These are phyloP conservation scores for Plebejus argus DNA, from an alignment of 2,888 invertebrate species.

Conservation along the genomic window DNA sequence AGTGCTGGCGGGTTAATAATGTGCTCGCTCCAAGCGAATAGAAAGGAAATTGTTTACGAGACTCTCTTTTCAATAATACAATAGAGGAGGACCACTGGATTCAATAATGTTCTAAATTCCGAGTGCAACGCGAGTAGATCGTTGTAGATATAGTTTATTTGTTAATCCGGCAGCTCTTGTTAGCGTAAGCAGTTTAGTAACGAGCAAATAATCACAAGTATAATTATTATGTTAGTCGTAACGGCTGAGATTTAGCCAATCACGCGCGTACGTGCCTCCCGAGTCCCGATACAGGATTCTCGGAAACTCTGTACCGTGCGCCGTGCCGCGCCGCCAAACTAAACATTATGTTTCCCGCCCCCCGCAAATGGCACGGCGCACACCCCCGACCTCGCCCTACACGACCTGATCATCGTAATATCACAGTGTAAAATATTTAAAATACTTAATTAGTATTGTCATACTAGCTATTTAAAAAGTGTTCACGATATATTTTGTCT, in stretches of 20 bases:
- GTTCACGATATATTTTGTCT: too few relatives aligned
- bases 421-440: too few relatives aligned
- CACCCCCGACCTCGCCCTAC: not conserved
- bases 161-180: not conserved
- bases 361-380: not conserved
- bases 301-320: conserved; percentile 63
- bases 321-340: conserved; percentile 53
- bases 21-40: too few relatives aligned
- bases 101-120: not conserved
- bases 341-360: not conserved
- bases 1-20: too few relatives aligned
- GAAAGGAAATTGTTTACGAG: not conserved
- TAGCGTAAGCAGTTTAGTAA: not conserved
- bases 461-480: too few relatives aligned
- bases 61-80: not conserved
- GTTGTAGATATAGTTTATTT: not conserved
- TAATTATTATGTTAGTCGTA: conserved; percentile 64
- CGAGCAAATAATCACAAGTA: conserved; percentile 25
- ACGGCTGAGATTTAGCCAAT: conserved; percentile 68
- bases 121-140: not conserved
- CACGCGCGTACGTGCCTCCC: conserved; percentile 74
- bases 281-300: conserved; percentile 74
- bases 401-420: not conserved
- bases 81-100: not conserved
- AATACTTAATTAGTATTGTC: too few relatives aligned